phyloP scores from a whole-genome alignment of 2,113 vertebrate genomes.

The Zosterops lateralis region DNA sequence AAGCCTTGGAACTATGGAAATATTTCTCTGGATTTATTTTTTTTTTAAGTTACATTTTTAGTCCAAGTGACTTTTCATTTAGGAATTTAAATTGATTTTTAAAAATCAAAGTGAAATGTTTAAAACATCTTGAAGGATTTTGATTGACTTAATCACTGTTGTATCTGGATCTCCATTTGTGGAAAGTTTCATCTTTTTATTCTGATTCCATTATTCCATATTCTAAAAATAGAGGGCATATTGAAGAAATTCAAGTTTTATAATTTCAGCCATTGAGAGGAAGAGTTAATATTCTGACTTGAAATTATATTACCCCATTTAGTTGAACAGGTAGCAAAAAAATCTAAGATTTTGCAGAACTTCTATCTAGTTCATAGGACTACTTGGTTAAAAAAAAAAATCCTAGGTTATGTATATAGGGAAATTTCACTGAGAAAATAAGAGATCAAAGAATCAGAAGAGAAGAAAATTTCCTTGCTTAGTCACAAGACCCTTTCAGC shows the following conservation, averaged over 20 bases:
- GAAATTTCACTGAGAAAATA: background rate
- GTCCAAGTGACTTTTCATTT: constrained; percentile 24
- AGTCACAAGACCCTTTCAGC: background rate
- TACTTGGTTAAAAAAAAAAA: background rate
- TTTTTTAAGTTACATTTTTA: constrained; percentile 38
- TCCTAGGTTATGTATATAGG: background rate
- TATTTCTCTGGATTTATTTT: background rate
- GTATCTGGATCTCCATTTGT: constrained; percentile 52
- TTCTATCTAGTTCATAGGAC: background rate
- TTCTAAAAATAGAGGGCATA: constrained; percentile 54
- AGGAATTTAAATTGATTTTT: constrained; percentile 9
- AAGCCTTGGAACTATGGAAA: background rate
- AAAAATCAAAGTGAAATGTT: constrained; percentile 25
- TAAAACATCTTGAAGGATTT: constrained; percentile 43
- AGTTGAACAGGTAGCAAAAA: background rate
- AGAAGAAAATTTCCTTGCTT: background rate
- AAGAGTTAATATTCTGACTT: constrained; percentile 9
- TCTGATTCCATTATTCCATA: constrained; percentile 41
- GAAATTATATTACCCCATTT: constrained; percentile 27
- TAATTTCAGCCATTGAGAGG: constrained; percentile 27
- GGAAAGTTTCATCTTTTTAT: constrained; percentile 51
- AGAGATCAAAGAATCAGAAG: background rate
- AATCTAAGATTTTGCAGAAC: background rate
- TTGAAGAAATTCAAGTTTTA: constrained; percentile 39
- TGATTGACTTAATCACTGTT: constrained; percentile 64